phyloP scores from a whole-genome alignment of 1,140 invertebrate species.

The Tyrophagus putrescentiae region DNA sequence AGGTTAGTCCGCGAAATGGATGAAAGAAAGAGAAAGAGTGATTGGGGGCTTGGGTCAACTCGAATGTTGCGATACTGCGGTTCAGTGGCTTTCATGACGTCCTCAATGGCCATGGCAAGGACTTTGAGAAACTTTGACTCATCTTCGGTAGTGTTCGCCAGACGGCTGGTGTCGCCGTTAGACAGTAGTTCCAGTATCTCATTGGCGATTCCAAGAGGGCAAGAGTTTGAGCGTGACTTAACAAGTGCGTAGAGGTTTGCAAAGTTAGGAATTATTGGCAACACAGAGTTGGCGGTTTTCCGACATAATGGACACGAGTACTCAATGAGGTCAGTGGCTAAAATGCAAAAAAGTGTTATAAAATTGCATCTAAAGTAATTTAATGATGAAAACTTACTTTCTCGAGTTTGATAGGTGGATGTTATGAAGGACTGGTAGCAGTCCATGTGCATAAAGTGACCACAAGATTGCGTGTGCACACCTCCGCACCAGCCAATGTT shows the following conservation, averaged over 20 bases:
- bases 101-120: conserved; percentile 66
- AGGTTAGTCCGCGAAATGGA: conserved; percentile 78
- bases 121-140: conserved; percentile 28
- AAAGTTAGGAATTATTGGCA: conserved; percentile 62
- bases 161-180: conserved; percentile 42
- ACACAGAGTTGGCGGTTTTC: conserved; percentile 76
- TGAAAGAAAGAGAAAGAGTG: conserved; percentile 69
- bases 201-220: conserved; percentile 14
- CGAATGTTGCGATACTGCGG: conserved; percentile 39
- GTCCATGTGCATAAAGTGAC: conserved; percentile 82
- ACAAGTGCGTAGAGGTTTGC: conserved; percentile 20
- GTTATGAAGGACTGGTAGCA: conserved; percentile 75
- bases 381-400: conserved; percentile 34
- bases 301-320: conserved; percentile 85
- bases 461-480: conserved; percentile 86
- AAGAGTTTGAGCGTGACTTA: conserved; percentile 12
- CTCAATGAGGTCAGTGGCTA: conserved; percentile 41
- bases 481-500: conserved; percentile 83
- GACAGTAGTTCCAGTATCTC: conserved; percentile 26
- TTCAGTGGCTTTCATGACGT: conserved; percentile 66
- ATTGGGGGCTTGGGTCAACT: conserved; percentile 36
- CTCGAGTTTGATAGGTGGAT: conserved; percentile 40
- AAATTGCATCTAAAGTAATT: conserved; percentile 29
- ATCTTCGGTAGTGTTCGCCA: conserved; percentile 10
- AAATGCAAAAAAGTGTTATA: conserved; percentile 3